These are phyloP conservation scores for Cyrtodaria siliqua DNA, from an alignment of 2,888 invertebrate species.

Conservation along the genomic window DNA sequence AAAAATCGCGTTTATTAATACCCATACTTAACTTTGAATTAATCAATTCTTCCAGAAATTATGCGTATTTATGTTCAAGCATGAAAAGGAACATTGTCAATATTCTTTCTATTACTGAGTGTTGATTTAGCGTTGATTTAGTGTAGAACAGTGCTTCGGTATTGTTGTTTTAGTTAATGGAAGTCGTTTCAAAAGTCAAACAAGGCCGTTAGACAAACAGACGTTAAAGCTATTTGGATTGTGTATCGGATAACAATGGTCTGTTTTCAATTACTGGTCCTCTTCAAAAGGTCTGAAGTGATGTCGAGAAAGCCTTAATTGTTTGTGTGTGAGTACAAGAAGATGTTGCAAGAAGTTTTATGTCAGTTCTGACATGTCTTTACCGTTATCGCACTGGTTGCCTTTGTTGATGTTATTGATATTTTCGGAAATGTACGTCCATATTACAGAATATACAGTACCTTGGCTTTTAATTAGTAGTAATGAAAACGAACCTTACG, in stretches of 20 bases:
- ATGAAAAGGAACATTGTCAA: conserved; percentile 6
- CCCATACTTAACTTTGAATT: neutral
- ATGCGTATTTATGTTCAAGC: neutral
- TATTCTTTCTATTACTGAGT: conserved; percentile 24
- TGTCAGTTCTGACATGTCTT: too few relatives aligned
- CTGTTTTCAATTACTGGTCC: conserved; percentile 4
- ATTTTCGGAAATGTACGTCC: too few relatives aligned
- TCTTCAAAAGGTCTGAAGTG: neutral
- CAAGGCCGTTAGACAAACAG: conserved; percentile 34
- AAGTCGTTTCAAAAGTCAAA: conserved; percentile 22
- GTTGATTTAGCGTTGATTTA: conserved; percentile 10
- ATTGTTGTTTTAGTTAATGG: conserved; percentile 55
- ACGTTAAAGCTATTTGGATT: neutral
- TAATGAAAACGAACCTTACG: too few relatives aligned
- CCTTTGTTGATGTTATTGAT: too few relatives aligned
- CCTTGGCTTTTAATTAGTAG: too few relatives aligned
- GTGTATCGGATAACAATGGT: neutral
- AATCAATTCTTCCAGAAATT: neutral
- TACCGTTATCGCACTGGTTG: too few relatives aligned
- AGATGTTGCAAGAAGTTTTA: too few relatives aligned
- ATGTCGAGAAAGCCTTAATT: neutral
- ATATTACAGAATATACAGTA: too few relatives aligned
- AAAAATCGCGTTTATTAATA: neutral
- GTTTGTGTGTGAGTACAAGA: neutral
- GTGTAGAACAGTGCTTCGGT: too few relatives aligned